Conservation (phyloP, 2,113 vertebrate genomes). For the Lagopus muta region DNA sequence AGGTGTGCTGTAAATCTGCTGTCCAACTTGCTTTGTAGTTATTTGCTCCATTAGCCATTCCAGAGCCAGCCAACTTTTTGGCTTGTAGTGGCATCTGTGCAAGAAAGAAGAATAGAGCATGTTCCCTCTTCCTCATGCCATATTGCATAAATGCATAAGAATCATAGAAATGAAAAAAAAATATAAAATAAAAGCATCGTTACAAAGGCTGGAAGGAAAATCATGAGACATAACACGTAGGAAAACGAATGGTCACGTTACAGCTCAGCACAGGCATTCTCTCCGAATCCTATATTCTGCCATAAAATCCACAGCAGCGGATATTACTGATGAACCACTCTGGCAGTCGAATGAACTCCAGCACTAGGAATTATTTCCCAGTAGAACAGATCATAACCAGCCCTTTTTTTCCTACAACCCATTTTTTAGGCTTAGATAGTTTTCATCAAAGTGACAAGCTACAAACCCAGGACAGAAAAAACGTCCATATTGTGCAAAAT, state of each 20-base stretch:
- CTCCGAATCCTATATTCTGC: background rate
- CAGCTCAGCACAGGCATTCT: background rate
- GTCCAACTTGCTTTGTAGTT: background rate
- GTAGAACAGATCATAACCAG: background rate
- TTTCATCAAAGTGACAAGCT: background rate
- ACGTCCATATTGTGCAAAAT: background rate
- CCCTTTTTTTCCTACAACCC: background rate
- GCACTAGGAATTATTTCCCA: background rate
- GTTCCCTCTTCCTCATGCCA: background rate
- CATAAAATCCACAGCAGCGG: background rate
- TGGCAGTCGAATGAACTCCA: background rate
- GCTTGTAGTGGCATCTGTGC: background rate
- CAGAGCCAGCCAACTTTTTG: background rate
- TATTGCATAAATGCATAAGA: background rate
- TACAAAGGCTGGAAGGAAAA: slow-evolving; percentile 26
- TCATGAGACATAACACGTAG: background rate
- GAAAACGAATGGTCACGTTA: background rate
- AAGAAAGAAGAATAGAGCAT: background rate
- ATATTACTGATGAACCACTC: background rate
- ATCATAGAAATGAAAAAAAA: background rate
- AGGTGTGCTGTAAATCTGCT: background rate
- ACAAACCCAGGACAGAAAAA: background rate
- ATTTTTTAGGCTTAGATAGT: background rate
- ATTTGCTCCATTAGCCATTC: background rate
- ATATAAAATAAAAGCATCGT: background rate